phyloP scores from a whole-genome alignment of 2,797 vertebrate genomes.

The Sarcoramphus papa region DNA sequence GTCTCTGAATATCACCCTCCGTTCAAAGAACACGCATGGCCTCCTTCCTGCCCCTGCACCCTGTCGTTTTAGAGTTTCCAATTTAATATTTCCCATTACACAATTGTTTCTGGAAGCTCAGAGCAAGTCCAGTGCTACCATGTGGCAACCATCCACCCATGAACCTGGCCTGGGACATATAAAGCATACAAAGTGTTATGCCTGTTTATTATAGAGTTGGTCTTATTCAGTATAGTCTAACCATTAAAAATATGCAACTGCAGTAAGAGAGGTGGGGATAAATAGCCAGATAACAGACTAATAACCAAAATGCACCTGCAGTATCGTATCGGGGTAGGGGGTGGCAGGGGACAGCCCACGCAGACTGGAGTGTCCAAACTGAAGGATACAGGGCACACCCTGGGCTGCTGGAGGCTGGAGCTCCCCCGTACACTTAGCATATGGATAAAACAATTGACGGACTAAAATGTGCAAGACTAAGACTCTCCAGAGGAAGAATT shows the following conservation, averaged over 20 bases:
- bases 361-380: accelerated
- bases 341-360: neutral
- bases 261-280: neutral
- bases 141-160: neutral
- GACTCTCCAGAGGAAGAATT: neutral
- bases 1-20: neutral
- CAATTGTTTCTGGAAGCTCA: neutral
- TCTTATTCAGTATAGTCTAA: neutral
- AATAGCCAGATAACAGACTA: neutral
- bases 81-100: neutral
- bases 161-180: neutral
- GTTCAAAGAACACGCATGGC: neutral
- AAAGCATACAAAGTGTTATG: neutral
- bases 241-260: neutral
- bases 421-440: neutral
- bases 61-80: neutral
- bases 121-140: neutral
- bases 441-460: accelerated
- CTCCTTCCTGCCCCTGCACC: neutral
- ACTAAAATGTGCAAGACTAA: neutral
- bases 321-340: accelerated
- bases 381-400: neutral
- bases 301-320: neutral
- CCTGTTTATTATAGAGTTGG: neutral
- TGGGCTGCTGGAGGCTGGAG: neutral